phyloP scores from a whole-genome alignment of 2,797 vertebrate genomes.

The Pseudomugil gertrudae region DNA sequence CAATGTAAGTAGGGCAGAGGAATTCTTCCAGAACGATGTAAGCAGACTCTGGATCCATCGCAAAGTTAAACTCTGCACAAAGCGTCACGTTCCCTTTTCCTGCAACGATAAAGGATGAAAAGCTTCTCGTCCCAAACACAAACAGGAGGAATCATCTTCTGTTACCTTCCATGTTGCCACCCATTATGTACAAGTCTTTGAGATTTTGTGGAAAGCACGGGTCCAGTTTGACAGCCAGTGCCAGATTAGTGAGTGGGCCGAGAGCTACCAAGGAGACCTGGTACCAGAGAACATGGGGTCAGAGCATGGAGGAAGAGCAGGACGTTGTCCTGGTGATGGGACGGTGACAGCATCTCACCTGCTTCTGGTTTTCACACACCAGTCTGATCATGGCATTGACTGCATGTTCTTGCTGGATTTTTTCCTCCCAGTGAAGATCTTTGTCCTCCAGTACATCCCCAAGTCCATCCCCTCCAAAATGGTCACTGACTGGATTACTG shows the following conservation, averaged over 20 bases:
- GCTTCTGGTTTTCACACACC: slow-evolving; percentile 74
- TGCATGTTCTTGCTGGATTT: slow-evolving; percentile 79
- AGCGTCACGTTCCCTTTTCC: slow-evolving; percentile 81
- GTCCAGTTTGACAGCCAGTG: slow-evolving; percentile 80
- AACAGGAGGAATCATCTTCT: background rate
- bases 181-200: slow-evolving; percentile 84
- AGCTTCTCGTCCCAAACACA: background rate
- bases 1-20: slow-evolving; percentile 77
- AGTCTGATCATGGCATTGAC: slow-evolving; percentile 78
- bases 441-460: slow-evolving; percentile 77
- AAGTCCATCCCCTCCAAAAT: slow-evolving; percentile 83
- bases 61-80: slow-evolving; percentile 85
- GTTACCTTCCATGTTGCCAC: slow-evolving; percentile 85
- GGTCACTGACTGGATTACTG: slow-evolving; percentile 34
- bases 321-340: background rate
- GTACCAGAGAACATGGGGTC: background rate
- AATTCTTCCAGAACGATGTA: slow-evolving; percentile 83
- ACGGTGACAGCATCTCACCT: slow-evolving; percentile 62
- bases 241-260: slow-evolving; percentile 84
- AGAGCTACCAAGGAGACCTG: slow-evolving; percentile 84
- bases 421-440: slow-evolving; percentile 73
- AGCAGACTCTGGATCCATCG: slow-evolving; percentile 82
- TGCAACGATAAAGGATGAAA: slow-evolving; percentile 35
- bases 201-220: slow-evolving; percentile 80
- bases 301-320: slow-evolving; percentile 15